Conservation (phyloP, 2,797 vertebrate genomes). For the Chloroceryle amazona region DNA sequence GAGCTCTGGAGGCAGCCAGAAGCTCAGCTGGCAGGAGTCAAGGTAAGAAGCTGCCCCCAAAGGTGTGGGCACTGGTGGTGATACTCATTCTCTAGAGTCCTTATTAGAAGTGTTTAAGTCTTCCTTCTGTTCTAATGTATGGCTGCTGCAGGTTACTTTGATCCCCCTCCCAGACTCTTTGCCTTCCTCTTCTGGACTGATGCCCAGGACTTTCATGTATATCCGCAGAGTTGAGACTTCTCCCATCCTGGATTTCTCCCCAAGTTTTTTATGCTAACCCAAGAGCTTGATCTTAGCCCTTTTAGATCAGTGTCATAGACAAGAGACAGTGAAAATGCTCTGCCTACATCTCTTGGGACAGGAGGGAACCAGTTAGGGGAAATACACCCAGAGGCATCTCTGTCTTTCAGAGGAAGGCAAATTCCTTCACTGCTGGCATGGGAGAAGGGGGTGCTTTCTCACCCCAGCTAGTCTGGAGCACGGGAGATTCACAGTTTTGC, state of each 20-base stretch:
- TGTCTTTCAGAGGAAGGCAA: not conserved
- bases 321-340: not conserved
- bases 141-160: constrained; percentile 28
- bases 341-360: not conserved
- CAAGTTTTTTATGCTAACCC: not conserved
- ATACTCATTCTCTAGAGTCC: not conserved
- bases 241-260: not conserved
- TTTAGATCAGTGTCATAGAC: not conserved
- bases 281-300: not conserved
- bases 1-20: not conserved
- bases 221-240: not conserved
- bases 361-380: not conserved
- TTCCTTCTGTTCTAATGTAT: not conserved
- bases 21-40: not conserved
- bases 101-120: not conserved
- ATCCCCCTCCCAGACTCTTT: constrained; percentile 12
- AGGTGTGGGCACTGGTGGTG: not conserved
- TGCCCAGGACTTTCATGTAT: constrained; percentile 4
- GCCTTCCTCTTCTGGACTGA: not conserved
- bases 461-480: not conserved
- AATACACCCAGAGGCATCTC: not conserved
- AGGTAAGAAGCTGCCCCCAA: not conserved
- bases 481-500: not conserved
- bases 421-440: not conserved
- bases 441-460: not conserved